Base-by-base conservation (phyloP, 2,797 vertebrate species). In the Poliocrania exsul region DNA sequence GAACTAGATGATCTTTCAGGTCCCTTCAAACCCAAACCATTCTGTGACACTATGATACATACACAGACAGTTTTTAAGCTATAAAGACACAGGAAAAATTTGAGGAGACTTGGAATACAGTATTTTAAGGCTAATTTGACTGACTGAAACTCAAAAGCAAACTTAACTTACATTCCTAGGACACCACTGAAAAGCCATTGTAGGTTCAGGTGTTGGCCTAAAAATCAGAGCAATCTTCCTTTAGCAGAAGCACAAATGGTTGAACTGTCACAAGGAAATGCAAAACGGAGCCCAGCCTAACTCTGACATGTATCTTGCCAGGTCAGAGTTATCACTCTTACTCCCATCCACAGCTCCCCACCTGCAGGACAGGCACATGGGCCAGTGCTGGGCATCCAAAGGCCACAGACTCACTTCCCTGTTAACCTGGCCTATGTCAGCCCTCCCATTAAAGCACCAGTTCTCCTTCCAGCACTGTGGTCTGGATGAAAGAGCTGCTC, bases 301-400 rank as follows among this genome's bases (percentile, higher is more conserved):
- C 29, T n/a, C 46, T 5, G 1, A 18, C 56, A 11, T 26, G 53
- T 8, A 38, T 57, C 53, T n/a, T 31, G 24, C 40, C 29, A 19
- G 2, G 0, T 31, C 53, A 50, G 35, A 62, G 21, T 20, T 21
- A 38, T 58, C 31, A 35, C 28, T 6, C n/a, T 46, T 25, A 29
- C 18, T 26, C 35, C 31, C 16, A 24, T 14, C 20, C 42, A 19
- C 65, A 42, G 15, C 61, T 37, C 28, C 38, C 56, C 19, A 13
- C 5, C 51, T 4, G 35, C 0, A 0, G 44, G 24, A 53, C 37
- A 51, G 64, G 33, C 15, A 50, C n/a, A 20, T 10, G 28, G 54
- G 54, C 21, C 65, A 58, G n/a, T 1, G 0, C 19, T 11, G 23
- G 44, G 49, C 28, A 38, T 5, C 46, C 50, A n/a, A 21, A 81